phyloP scores from a whole-genome alignment of 2,113 vertebrate species.

The Eonycteris spelaea region DNA sequence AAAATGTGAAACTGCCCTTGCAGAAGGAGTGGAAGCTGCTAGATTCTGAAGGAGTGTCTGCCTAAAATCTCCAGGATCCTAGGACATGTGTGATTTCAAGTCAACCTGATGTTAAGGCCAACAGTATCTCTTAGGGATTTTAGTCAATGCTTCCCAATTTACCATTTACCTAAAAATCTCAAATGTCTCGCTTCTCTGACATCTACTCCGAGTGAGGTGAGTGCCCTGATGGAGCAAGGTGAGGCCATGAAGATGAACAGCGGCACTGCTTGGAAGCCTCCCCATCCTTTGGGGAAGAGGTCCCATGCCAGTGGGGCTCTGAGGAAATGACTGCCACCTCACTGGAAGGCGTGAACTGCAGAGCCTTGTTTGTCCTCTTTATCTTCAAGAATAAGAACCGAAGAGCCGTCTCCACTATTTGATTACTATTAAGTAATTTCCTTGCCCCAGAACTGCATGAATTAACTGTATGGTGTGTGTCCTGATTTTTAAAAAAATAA shows the following conservation, averaged over 20 bases:
- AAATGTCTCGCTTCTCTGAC: not conserved
- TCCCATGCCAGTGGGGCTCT: not conserved
- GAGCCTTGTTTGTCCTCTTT: not conserved
- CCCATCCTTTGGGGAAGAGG: not conserved
- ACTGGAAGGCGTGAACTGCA: not conserved
- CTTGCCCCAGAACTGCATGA: not conserved
- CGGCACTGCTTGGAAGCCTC: not conserved
- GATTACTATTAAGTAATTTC: not conserved
- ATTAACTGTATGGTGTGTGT: not conserved
- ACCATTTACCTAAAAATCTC: not conserved
- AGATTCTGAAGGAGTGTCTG: not conserved
- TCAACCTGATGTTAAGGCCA: not conserved
- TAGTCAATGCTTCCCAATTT: not conserved
- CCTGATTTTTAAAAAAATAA: not conserved
- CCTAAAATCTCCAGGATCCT: not conserved
- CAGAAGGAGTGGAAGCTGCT: not conserved
- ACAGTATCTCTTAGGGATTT: not conserved
- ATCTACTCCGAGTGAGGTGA: not conserved
- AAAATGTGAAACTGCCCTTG: not conserved
- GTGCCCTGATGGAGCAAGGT: not conserved
- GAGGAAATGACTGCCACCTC: not conserved
- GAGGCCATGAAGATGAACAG: not conserved
- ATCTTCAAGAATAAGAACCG: not conserved
- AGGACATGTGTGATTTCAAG: not conserved
- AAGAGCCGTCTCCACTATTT: not conserved